Evolutionary conservation across 2,888 invertebrate species (phyloP), one percentile per base, ranked within the genome.

Genomic region (Chloromyia formosa): DNA sequence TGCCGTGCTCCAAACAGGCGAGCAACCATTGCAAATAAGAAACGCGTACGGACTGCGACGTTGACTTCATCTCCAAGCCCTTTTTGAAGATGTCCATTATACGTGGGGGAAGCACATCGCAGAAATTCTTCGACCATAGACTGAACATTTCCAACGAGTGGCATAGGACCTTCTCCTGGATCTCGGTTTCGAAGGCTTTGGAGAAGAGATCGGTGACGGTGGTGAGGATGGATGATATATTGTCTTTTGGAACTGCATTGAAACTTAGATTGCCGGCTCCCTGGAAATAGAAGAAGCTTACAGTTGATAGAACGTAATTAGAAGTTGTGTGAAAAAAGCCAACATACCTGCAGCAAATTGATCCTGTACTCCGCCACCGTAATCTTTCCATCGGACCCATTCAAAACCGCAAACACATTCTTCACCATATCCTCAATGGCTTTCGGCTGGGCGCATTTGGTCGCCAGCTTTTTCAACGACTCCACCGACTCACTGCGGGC

Each of bases 361-460:
- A 96, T 91, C 84, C 97, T 94, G 83, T 96, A 95, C 78, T 94
- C 93, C 45, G 92, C 91, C 71, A 96, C 91, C 12, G 94, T 94
- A 69, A 97, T 88, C 84, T 97, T 97, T 9, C 97, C 97, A 84
- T 95, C 92, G 5, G 94, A 91, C 14, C 97, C 97, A 85, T 94
- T 90, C 81, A 96, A 92, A 53, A 95, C 91, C 3, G 89, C 91
- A 86, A 97, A 95, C 71, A 92, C 86, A 77, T 90, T 89, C 60
- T 89, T 87, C 0, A 95, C 85, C 76, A 96, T 84, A 75, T 88
- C 88, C 78, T 90, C 89, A 40, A 96, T 87, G 0, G 92, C 89
- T 18, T 87, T 86, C 0, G 86, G 83, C 79, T 91, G 89, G 20
- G 89, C 89, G 82, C 94, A 93, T 83, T 94, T 93, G 71, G 86